phyloP scores from a whole-genome alignment of 2,113 vertebrate species.

The Physeter macrocephalus region DNA sequence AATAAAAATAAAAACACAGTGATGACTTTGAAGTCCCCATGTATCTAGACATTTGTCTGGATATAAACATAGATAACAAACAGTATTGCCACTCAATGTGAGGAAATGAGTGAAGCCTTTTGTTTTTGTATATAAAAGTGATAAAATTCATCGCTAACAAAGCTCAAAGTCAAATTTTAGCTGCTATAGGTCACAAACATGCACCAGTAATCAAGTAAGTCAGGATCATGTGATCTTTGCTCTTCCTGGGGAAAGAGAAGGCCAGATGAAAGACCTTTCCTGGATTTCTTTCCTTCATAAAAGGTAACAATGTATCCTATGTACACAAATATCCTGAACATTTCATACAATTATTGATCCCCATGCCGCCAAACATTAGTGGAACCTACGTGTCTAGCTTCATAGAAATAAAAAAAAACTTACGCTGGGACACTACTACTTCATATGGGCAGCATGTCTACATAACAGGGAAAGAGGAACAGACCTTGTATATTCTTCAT shows the following conservation, averaged over 20 bases:
- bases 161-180: neutral
- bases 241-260: neutral
- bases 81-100: neutral
- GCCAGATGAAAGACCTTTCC: neutral
- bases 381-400: neutral
- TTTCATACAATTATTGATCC: neutral
- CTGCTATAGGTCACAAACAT: conserved; percentile 5
- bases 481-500: neutral
- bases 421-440: neutral
- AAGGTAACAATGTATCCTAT: neutral
- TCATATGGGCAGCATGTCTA: neutral
- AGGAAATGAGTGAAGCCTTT: neutral
- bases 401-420: neutral
- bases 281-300: neutral
- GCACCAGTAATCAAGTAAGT: neutral
- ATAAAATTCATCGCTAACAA: conserved; percentile 5
- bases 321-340: neutral
- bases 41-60: neutral
- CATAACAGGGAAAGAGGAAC: neutral
- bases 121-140: neutral
- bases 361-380: neutral
- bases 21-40: neutral
- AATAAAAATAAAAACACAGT: conserved; percentile 38
- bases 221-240: neutral
- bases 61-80: neutral